Base-by-base conservation (phyloP, 92 coral and sea anemone species). In the Epizoanthus rinbou region DNA sequence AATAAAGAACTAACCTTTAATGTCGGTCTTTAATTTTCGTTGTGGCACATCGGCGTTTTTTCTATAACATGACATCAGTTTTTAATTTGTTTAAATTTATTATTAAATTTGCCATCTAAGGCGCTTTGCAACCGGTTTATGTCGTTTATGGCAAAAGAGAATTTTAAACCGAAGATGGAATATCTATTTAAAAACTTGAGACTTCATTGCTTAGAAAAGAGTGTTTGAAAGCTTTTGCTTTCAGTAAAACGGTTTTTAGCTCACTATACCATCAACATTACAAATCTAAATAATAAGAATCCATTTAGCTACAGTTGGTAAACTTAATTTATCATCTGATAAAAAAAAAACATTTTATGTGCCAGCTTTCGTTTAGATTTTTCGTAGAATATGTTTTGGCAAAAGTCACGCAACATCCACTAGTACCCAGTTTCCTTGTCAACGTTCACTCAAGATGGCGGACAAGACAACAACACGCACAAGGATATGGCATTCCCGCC, bases 401-500 rank as follows among this genome's bases (percentile, higher is more conserved):
- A 65, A 65, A 65, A 65, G 43, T 37, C 43, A 37, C 43, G 43
- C 43, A 37, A n/a, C n/a, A n/a, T n/a, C n/a, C n/a, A n/a, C n/a
- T n/a, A n/a, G n/a, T n/a, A n/a, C n/a, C n/a, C n/a, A n/a, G n/a
- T n/a, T n/a, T n/a, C n/a, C n/a, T n/a, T n/a, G n/a, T n/a, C n/a
- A n/a, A n/a, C n/a, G n/a, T n/a, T n/a, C n/a, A n/a, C n/a, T n/a
- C n/a, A n/a, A n/a, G n/a, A n/a, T n/a, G n/a, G n/a, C n/a, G n/a
- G n/a, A n/a, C n/a, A n/a, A n/a, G n/a, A n/a, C n/a, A n/a, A n/a
- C n/a, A n/a, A n/a, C 43, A 37, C 5, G 43, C 69, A 33, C 73
- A 68, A 68, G 73, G 73, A 68, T 68, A 14, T 68, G 73, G 73
- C 73, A 68, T 68, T 64, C 10, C 10, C 69, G 69, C 69, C 69